Evolutionary conservation across 2,888 invertebrate genomes (phyloP).

Genomic region (Cheilosia urbana): DNA sequence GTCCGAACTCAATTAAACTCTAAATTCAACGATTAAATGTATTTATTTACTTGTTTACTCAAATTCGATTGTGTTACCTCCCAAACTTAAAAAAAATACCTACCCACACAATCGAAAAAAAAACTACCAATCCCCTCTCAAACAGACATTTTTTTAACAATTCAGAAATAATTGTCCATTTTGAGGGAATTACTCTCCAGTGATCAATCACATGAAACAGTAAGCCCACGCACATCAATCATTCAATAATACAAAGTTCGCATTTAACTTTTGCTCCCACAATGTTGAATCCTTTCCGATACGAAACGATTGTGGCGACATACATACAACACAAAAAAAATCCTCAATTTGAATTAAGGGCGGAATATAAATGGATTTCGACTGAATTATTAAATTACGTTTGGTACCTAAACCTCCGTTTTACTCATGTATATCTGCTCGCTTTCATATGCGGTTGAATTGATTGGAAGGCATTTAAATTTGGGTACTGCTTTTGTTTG

Average conservation of each 20-base stretch:
- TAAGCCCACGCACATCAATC: not conserved
- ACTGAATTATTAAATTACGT: constrained; percentile 39
- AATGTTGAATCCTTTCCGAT: not conserved
- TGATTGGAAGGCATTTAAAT: too few species aligned
- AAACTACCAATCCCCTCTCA: too few species aligned
- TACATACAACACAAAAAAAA: not conserved
- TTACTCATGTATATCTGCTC: too few species aligned
- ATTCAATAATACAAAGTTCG: constrained; percentile 3
- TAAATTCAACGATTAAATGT: too few species aligned
- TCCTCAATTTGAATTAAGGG: constrained; percentile 27
- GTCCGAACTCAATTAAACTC: too few species aligned
- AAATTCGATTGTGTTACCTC: too few species aligned
- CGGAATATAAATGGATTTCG: constrained; percentile 42
- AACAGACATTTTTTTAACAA: not conserved
- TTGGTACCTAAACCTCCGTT: not conserved
- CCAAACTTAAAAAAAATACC: too few species aligned
- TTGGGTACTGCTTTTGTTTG: too few species aligned
- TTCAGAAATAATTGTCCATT: constrained; percentile 2
- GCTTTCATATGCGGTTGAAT: too few species aligned
- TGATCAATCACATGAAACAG: constrained; percentile 1
- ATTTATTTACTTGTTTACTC: too few species aligned
- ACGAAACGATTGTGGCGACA: too few species aligned
- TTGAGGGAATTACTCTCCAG: constrained; percentile 1
- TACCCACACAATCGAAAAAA: too few species aligned
- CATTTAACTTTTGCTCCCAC: constrained; percentile 5